Evolutionary conservation across 2,797 vertebrate species (phyloP).

Genomic region (Pangasius djambal): DNA sequence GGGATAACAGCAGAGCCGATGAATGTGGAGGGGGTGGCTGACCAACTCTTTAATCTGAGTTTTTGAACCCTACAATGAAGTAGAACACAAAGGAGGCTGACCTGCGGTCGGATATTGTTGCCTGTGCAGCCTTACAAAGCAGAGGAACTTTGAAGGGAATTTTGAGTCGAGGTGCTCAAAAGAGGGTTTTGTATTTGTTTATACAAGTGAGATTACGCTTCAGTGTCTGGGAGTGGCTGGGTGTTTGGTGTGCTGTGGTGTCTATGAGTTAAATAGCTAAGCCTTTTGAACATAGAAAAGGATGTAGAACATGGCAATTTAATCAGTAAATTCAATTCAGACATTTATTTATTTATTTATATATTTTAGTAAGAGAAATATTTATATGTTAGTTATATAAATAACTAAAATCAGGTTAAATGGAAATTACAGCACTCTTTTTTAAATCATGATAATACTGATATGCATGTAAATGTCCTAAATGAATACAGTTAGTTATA

Average conservation of each 20-base stretch:
- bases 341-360: background rate
- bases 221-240: constrained; percentile 42
- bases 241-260: constrained; percentile 39
- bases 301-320: constrained; percentile 21
- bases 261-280: constrained; percentile 33
- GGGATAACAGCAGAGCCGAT: constrained; percentile 54
- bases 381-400: background rate
- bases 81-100: constrained; percentile 59
- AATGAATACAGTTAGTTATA: background rate
- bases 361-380: background rate
- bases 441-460: background rate
- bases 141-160: constrained; percentile 55
- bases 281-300: constrained; percentile 30
- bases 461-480: background rate
- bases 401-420: background rate
- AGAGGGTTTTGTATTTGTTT: constrained; percentile 57
- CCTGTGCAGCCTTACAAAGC: constrained; percentile 57
- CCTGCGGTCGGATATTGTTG: constrained; percentile 56
- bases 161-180: constrained; percentile 52
- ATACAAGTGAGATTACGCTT: constrained; percentile 43
- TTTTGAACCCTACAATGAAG: constrained; percentile 60
- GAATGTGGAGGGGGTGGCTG: constrained; percentile 56
- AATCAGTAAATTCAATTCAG: constrained; percentile 9
- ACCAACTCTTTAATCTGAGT: constrained; percentile 60
- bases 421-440: background rate